Conservation (phyloP, 2,888 invertebrate species). For the Clistopyga incitator region DNA sequence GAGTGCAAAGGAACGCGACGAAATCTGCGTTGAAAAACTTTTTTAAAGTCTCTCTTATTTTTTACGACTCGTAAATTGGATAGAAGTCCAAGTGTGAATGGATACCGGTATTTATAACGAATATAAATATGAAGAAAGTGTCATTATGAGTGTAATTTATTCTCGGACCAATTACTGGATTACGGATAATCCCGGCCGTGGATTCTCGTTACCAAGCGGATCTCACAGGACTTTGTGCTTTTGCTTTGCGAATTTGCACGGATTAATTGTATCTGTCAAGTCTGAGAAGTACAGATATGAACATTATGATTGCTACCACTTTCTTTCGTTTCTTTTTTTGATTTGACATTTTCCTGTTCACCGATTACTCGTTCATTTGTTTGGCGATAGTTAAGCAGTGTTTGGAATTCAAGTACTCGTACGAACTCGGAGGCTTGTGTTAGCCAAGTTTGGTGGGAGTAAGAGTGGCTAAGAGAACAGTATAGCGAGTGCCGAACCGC, state of each 20-base stretch:
- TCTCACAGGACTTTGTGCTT: background rate
- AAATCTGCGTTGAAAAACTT: no score
- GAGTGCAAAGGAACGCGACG: no score
- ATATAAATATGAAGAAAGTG: no score
- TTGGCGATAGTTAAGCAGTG: background rate
- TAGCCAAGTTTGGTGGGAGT: background rate
- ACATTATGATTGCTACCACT: background rate
- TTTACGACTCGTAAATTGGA: no score
- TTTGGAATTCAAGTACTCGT: background rate
- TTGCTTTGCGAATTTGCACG: background rate
- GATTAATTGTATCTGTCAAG: no score
- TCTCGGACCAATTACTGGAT: no score
- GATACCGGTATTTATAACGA: no score
- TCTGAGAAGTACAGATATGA: background rate
- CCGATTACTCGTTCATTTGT: background rate
- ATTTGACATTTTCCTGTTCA: background rate
- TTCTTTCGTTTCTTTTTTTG: background rate
- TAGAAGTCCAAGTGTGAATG: no score
- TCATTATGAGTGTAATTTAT: no score
- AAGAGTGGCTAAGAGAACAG: background rate
- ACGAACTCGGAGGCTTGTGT: conserved; percentile 1
- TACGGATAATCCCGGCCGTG: no score
- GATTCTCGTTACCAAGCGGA: background rate
- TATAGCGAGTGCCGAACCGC: conserved; percentile 1
- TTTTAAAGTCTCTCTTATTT: no score